These are phyloP conservation scores for Taeniopygia guttata DNA, from an alignment of 2,797 vertebrate genomes.

Conservation along the genomic window DNA sequence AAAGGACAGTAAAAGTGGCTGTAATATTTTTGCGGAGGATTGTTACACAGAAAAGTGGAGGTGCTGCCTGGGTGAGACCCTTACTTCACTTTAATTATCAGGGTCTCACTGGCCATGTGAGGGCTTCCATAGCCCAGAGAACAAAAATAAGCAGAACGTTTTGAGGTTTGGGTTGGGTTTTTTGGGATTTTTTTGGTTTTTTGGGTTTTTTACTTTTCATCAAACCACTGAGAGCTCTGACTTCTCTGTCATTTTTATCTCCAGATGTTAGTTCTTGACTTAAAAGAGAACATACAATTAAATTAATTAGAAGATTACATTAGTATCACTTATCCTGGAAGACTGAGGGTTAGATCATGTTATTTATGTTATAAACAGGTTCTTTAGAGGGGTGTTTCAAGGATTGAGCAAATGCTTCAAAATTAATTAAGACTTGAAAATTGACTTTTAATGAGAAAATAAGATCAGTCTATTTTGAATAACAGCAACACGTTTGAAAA, in stretches of 20 bases:
- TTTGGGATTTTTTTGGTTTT: no score
- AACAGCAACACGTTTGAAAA: background rate
- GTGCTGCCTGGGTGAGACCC: background rate
- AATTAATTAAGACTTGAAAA: constrained; percentile 7
- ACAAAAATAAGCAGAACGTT: background rate
- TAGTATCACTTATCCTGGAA: background rate
- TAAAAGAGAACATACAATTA: background rate
- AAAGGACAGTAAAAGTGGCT: background rate
- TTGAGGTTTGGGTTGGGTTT: background rate
- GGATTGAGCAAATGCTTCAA: background rate
- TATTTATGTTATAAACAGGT: background rate
- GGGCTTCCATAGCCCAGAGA: background rate
- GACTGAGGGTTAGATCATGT: background rate
- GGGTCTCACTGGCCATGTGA: background rate
- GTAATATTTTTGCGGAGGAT: background rate
- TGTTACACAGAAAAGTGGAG: background rate
- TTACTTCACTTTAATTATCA: background rate
- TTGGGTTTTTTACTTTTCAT: background rate
- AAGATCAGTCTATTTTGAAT: background rate
- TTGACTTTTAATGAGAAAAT: background rate
- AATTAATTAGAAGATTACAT: background rate
- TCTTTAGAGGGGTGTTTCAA: background rate
- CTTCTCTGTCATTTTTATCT: background rate
- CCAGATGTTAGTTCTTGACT: constrained; percentile 28
- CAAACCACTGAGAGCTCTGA: background rate